These are phyloP conservation scores for Caenorhabditis sulstoni DNA, from an alignment of 2,888 invertebrate genomes.

Conservation along the genomic window DNA sequence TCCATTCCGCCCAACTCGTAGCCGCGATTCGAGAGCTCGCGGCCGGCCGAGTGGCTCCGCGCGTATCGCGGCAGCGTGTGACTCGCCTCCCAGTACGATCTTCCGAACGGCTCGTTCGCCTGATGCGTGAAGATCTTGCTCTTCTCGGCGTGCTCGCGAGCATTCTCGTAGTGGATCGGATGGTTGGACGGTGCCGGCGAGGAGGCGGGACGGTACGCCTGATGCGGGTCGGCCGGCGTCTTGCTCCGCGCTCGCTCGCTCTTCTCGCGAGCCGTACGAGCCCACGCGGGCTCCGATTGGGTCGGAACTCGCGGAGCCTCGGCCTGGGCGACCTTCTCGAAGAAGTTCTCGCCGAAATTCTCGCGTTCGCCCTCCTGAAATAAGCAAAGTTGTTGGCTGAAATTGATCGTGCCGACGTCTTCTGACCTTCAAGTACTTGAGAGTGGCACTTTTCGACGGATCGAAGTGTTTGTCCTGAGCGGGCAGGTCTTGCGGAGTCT, in stretches of 20 bases:
- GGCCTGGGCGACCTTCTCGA: constrained; percentile 70
- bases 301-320: constrained; percentile 68
- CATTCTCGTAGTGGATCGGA: constrained; percentile 63
- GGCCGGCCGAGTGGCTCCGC: constrained; percentile 57
- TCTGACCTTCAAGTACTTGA: constrained; percentile 65
- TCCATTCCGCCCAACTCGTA: constrained; percentile 72
- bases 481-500: constrained; percentile 59
- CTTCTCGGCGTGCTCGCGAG: constrained; percentile 69
- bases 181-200: constrained; percentile 61
- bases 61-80: constrained; percentile 44
- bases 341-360: constrained; percentile 67
- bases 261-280: constrained; percentile 68
- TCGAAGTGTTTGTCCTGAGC: constrained; percentile 72
- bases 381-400: background rate
- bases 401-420: background rate
- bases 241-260: constrained; percentile 67
- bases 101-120: constrained; percentile 53
- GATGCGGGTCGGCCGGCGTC: constrained; percentile 65
- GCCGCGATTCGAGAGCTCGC: constrained; percentile 52
- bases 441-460: constrained; percentile 68
- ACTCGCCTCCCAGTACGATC: constrained; percentile 65
- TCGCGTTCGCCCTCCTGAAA: constrained; percentile 63
- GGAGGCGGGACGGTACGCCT: constrained; percentile 46
- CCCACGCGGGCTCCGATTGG: constrained; percentile 70
- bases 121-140: constrained; percentile 63